Evolutionary conservation across 2,888 invertebrate genomes (phyloP), one percentile per base, ranked within the genome.

Genomic region (Cephus nigrinus): DNA sequence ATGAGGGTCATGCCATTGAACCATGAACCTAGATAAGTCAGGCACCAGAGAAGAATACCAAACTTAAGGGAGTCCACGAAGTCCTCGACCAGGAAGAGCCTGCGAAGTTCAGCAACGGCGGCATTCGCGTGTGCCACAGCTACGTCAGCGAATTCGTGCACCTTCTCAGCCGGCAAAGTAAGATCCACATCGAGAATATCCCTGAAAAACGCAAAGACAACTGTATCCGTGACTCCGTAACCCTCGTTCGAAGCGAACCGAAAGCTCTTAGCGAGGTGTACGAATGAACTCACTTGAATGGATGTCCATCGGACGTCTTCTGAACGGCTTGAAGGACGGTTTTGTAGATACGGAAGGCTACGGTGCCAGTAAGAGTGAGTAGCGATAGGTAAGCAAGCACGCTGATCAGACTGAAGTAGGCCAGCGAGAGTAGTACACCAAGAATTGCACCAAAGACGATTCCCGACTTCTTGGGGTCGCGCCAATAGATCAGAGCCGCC

Each of bases 1-100:
- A 99, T 95, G 88, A 99, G 95, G 87, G 99, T 98, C 96, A 99
- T 97, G 92, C 99, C 99, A 93, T 99, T 99, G 94, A 99, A 99
- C 97, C 98, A 99, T 89, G 98, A 96, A 90, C 99, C 99, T 89
- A 99, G 94, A 92, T 99, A 99, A 81, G 99, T 99, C 93, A 99
- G 94, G 89, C 97, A 96, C 98, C 98, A 99, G 92, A 99, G 94
- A 89, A 98, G 93, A 86, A 98, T 95, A 87, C 96, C 98, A 93
- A 99, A 99, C 94, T 99, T 97, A 89, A 97, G 94, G 84, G 97
- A 97, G 93, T 99, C 99, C 87, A 99, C 96, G 89, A 99, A 94
- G 93, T 99, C 98, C 92, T 99, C 99, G 88, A 99, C 98, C 88
- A 99, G 95, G 94, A 99, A 98, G 89, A 99, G 94, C 92, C 98